Conservation (phyloP, 2,888 invertebrate genomes). For the Microplitis manilae region DNA sequence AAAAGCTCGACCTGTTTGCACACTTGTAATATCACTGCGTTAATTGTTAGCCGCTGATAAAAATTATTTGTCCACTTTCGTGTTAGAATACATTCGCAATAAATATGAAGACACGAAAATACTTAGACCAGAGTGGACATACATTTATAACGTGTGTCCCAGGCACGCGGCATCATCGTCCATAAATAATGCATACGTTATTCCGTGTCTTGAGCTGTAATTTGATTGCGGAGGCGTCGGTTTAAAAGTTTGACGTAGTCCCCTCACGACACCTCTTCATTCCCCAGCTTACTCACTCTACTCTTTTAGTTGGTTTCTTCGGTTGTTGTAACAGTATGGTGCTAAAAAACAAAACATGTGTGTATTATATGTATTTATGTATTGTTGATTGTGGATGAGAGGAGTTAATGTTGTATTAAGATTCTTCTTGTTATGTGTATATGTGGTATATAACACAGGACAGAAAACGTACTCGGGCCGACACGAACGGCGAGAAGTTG, state of each 20-base stretch:
- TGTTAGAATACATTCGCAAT: too few relatives aligned
- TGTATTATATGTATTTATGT: slow-evolving; percentile 17
- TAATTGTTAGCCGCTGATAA: too few relatives aligned
- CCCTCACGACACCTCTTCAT: slow-evolving; percentile 37
- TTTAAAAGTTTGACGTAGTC: slow-evolving; percentile 62
- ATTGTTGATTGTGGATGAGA: background rate
- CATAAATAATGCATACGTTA: slow-evolving; percentile 67
- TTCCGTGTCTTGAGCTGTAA: slow-evolving; percentile 65
- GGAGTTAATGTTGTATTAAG: slow-evolving; percentile 13
- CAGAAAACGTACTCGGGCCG: slow-evolving; percentile 15
- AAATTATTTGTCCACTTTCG: too few relatives aligned
- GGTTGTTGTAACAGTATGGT: slow-evolving; percentile 24
- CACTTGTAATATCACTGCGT: too few relatives aligned
- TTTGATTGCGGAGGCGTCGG: slow-evolving; percentile 70
- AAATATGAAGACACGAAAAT: slow-evolving; percentile 13
- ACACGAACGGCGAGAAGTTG: slow-evolving; percentile 45
- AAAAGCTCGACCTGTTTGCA: too few relatives aligned
- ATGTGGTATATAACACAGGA: slow-evolving; percentile 11
- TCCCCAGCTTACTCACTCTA: slow-evolving; percentile 35
- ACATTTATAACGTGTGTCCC: slow-evolving; percentile 18
- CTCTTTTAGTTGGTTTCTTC: background rate
- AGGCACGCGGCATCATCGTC: slow-evolving; percentile 60
- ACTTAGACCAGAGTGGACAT: slow-evolving; percentile 25
- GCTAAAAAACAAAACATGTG: background rate
- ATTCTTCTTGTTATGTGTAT: slow-evolving; percentile 11